Conservation (phyloP, 2,113 vertebrate genomes). For the Corythaeola cristata region DNA sequence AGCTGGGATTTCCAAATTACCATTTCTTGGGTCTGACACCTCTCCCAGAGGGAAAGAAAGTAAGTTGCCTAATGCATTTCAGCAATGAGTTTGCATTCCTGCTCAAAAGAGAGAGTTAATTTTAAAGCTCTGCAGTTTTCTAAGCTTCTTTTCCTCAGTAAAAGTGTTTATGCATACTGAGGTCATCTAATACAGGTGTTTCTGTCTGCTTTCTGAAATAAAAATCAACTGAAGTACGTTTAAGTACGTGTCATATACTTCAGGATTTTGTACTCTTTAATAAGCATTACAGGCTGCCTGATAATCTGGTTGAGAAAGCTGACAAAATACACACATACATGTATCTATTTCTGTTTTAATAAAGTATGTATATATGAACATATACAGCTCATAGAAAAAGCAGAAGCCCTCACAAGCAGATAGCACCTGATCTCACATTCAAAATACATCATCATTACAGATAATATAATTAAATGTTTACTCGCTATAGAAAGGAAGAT, state of each 20-base stretch:
- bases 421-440: background rate
- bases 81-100: background rate
- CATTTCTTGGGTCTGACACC: background rate
- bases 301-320: background rate
- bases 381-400: background rate
- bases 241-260: background rate
- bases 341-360: background rate
- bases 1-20: constrained; percentile 3
- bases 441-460: background rate
- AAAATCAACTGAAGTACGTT: background rate
- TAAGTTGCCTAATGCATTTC: background rate
- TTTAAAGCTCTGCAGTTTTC: background rate
- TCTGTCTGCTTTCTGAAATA: background rate
- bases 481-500: background rate
- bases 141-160: background rate
- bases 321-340: background rate
- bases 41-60: background rate
- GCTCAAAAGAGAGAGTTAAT: background rate
- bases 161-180: background rate
- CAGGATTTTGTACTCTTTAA: background rate
- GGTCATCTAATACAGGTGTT: background rate
- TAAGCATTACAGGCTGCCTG: background rate
- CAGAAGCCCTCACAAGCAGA: background rate
- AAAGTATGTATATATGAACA: background rate
- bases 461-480: background rate